These are phyloP conservation scores for Ciconia maguari DNA, from an alignment of 2,113 vertebrate species.

Conservation along the genomic window DNA sequence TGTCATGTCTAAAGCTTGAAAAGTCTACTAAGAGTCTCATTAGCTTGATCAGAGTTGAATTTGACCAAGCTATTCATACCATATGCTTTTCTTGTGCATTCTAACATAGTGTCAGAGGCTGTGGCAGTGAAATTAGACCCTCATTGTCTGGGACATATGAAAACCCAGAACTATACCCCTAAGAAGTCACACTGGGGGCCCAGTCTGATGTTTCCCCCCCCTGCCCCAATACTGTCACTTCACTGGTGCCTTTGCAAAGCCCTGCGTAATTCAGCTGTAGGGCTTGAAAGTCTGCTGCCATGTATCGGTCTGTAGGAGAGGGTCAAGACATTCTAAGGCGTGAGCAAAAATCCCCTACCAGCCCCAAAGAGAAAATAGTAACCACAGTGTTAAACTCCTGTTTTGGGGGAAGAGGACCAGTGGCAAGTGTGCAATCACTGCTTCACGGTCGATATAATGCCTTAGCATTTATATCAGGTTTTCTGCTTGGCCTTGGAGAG, in stretches of 20 bases:
- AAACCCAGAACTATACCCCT: background rate
- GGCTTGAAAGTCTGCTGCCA: background rate
- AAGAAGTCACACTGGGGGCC: background rate
- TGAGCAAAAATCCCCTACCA: background rate
- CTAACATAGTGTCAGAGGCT: background rate
- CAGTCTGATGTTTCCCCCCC: background rate
- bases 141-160: background rate
- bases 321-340: background rate
- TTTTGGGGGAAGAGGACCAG: background rate
- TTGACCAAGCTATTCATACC: background rate
- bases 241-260: background rate
- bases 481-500: background rate
- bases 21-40: background rate
- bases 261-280: background rate
- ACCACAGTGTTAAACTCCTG: background rate
- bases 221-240: background rate
- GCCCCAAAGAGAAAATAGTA: background rate
- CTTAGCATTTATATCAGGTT: background rate
- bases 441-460: fast-evolving
- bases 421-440: background rate
- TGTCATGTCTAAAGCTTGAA: background rate
- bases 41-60: background rate
- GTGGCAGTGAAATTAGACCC: background rate
- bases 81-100: background rate
- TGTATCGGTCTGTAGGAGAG: background rate